Evolutionary conservation across 1,140 invertebrate species (phyloP).

Genomic region (Saccostrea cuccullata): DNA sequence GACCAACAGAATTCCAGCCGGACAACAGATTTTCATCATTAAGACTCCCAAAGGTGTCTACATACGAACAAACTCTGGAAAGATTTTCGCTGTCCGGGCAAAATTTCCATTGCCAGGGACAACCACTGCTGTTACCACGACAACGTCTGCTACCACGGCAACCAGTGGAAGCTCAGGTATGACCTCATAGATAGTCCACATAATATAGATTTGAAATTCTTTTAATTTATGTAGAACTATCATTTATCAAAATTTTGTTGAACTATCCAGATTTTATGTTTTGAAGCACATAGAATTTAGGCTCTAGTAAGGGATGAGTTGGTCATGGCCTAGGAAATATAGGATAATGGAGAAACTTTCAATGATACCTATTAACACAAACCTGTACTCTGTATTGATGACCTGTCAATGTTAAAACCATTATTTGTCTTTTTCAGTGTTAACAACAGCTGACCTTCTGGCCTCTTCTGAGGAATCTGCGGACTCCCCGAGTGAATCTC

Average conservation of each 20-base stretch:
- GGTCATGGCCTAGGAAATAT: too few relatives aligned
- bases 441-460: conserved; percentile 20
- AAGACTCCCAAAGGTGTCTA: conserved; percentile 97
- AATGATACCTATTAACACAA: too few relatives aligned
- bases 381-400: too few relatives aligned
- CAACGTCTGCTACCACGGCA: conserved; percentile 44
- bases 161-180: conserved; percentile 62
- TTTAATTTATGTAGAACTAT: too few relatives aligned
- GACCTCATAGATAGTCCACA: background rate
- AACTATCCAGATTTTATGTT: too few relatives aligned
- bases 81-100: conserved; percentile 92
- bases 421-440: conserved; percentile 12
- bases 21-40: conserved; percentile 94
- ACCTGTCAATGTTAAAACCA: background rate
- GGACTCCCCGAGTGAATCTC: background rate
- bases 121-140: conserved; percentile 31
- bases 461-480: conserved; percentile 1
- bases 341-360: too few relatives aligned
- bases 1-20: conserved; percentile 87
- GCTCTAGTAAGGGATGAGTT: too few relatives aligned
- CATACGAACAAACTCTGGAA: conserved; percentile 95
- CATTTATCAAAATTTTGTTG: too few relatives aligned
- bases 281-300: too few relatives aligned
- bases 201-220: too few relatives aligned
- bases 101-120: conserved; percentile 60